Percentiles rank a stretch among this genome's conserved stretches.
Conservation (phyloP, 2,113 vertebrate species). For the Eurystomus gularis region DNA sequence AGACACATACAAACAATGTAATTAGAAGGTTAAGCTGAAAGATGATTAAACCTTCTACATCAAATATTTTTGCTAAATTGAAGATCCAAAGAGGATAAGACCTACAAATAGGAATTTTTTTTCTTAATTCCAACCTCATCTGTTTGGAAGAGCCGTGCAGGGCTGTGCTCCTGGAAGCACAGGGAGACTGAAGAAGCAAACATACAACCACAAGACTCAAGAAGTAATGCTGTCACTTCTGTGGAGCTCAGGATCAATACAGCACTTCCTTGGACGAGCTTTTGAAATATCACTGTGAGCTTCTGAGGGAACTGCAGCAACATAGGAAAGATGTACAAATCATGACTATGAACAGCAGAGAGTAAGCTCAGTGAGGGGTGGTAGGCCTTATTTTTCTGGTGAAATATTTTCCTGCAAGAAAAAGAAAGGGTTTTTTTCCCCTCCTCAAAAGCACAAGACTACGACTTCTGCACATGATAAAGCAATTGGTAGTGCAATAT, state of each 20-base stretch:
- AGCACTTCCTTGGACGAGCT: neutral
- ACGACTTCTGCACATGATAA: neutral
- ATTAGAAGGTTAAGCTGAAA: constrained; percentile 53
- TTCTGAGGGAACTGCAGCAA: neutral
- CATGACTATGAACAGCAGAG: neutral
- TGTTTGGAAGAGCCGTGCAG: neutral
- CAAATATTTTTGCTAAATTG: constrained; percentile 12
- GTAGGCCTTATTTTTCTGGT: neutral
- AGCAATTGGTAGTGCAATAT: neutral
- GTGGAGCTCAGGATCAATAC: neutral
- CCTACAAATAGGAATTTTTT: neutral
- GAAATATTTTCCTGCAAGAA: neutral
- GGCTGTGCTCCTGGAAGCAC: neutral
- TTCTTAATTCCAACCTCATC: neutral
- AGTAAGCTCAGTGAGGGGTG: neutral
- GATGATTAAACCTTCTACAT: neutral
- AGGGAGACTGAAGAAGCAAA: neutral
- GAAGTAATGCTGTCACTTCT: neutral
- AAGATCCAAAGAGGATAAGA: neutral
- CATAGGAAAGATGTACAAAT: accelerated
- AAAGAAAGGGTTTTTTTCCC: neutral
- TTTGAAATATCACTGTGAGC: neutral
- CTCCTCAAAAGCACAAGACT: neutral
- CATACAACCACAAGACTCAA: accelerated
- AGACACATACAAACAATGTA: neutral